These are phyloP conservation scores for Tenthredo mesomela DNA, from an alignment of 2,888 invertebrate species.

Conservation along the genomic window DNA sequence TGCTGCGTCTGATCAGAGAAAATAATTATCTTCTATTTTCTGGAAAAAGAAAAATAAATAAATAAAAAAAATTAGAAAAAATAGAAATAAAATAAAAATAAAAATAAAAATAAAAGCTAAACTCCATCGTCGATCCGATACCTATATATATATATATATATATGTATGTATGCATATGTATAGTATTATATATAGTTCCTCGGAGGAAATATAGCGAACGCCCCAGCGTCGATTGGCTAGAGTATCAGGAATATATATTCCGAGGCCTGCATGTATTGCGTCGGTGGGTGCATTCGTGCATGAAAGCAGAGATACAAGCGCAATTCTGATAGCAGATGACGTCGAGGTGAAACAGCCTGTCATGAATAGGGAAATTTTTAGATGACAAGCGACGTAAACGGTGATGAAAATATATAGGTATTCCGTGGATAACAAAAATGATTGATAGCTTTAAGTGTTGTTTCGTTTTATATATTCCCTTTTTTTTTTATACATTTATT, in stretches of 20 bases:
- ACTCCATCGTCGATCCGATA: not conserved
- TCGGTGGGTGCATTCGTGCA: conserved; percentile 25
- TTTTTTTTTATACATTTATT: not conserved
- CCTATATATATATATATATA: too few relatives aligned
- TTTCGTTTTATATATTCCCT: not conserved
- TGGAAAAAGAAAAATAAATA: too few relatives aligned
- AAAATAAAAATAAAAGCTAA: not conserved
- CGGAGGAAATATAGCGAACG: conserved; percentile 5
- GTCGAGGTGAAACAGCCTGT: not conserved
- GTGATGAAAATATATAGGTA: not conserved
- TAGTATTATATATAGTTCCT: not conserved
- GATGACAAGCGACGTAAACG: not conserved
- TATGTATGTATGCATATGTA: too few relatives aligned
- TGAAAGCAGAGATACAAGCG: conserved; percentile 24
- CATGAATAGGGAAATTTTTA: not conserved
- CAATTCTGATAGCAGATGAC: not conserved
- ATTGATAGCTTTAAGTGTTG: not conserved
- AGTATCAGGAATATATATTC: conserved; percentile 17
- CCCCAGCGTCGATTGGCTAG: not conserved
- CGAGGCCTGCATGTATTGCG: not conserved
- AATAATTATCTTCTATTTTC: too few relatives aligned
- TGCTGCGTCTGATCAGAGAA: too few relatives aligned
- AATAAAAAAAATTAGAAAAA: too few relatives aligned
- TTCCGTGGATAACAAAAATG: not conserved
- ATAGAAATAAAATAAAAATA: too few relatives aligned